Evolutionary conservation across 1,140 invertebrate genomes (phyloP), one percentile per base, ranked within the genome.

Genomic region (Papilio machaon): DNA sequence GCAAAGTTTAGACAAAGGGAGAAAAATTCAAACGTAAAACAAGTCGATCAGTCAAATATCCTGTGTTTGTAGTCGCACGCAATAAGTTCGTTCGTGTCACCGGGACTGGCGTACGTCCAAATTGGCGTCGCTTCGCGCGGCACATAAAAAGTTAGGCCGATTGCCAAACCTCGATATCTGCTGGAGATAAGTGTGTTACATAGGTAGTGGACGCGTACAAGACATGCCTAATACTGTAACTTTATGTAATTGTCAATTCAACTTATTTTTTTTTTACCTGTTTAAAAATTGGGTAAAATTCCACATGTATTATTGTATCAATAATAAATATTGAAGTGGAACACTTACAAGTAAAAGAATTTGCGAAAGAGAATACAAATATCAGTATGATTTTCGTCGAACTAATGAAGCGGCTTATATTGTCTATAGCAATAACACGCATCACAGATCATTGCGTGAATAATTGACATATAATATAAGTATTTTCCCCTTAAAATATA

Each of bases 111-210:
- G 73, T 0, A 6, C 73, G 43, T 75, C 73, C 73, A 75, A 75
- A 75, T 75, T 75, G 73, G 73, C 73, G 73, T 49, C 46, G 46
- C 46, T 35, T 38, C 70, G 46, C 46, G 46, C 73, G 46, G 46
- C 38, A 75, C 73, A 49, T 75, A 75, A 75, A 75, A 75, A 75
- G 73, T 75, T 75, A 75, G 73, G 73, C 73, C 46, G 73, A 75
- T 47, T 75, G 73, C 73, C 73, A 75, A 75, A 75, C 73, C 73
- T 75, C 17, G 73, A 46, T 75, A 75, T 75, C 73, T 49, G 73
- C 43, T 49, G 46, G 19, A 52, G 73, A 75, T 75, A 47, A 75
- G 73, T 75, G 35, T 46, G 73, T 75, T 75, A 75, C 46, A 75
- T 19, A 52, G 73, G 19, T 67, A 67, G 60, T 35, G 58, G 58